phyloP scores from a whole-genome alignment of 2,797 vertebrate genomes.

The Neopelma chrysocephalum region DNA sequence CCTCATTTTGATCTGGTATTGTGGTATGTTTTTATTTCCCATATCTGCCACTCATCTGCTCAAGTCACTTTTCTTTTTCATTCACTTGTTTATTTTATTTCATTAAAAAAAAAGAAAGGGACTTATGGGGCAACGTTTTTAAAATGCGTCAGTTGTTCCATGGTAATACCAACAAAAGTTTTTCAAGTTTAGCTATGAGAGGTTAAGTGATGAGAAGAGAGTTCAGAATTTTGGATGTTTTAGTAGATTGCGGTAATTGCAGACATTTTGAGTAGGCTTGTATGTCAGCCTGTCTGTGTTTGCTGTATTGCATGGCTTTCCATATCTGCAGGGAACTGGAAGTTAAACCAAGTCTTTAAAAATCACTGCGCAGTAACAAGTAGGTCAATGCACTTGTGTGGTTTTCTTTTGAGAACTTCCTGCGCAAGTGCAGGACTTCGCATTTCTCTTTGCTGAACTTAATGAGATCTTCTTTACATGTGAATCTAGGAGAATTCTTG shows the following conservation, averaged over 20 bases:
- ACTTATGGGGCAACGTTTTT: background rate
- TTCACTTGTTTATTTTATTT: background rate
- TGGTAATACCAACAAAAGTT: background rate
- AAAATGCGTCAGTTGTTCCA: background rate
- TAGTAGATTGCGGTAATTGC: background rate
- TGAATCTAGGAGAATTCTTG: background rate
- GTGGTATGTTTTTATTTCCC: conserved; percentile 18
- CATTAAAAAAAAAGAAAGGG: background rate
- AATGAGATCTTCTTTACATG: background rate
- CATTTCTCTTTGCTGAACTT: background rate
- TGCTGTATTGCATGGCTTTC: background rate
- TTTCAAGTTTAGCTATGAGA: background rate
- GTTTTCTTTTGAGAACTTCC: background rate
- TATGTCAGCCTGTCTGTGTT: background rate
- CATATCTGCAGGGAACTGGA: background rate
- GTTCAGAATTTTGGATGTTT: background rate
- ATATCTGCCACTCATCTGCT: background rate
- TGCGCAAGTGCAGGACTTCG: background rate
- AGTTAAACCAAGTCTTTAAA: background rate
- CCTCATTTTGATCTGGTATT: background rate
- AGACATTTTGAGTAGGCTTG: background rate
- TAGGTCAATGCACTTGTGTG: background rate
- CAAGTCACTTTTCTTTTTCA: background rate
- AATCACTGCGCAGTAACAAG: background rate
- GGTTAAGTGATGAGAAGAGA: background rate